Percentiles rank a stretch among this genome's conserved stretches.
Conservation (phyloP, 2,888 invertebrate species). For the Zygogramma bicolorata region DNA sequence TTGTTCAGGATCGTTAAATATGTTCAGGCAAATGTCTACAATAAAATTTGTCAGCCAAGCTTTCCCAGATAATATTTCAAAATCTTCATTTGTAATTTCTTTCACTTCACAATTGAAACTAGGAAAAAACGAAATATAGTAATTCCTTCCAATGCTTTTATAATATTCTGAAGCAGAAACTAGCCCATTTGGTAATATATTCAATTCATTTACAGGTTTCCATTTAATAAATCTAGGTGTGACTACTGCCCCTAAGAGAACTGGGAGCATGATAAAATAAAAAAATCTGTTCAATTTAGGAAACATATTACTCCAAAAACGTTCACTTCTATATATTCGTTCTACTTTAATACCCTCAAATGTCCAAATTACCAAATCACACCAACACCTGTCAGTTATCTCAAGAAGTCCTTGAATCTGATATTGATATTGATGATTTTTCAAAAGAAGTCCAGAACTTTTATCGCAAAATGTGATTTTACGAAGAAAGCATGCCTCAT, state of each 20-base stretch:
- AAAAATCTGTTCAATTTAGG: not conserved
- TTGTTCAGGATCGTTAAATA: no score
- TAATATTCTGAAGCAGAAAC: conserved; percentile 2
- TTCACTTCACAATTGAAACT: no score
- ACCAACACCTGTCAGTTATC: no score
- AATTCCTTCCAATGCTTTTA: conserved; percentile 7
- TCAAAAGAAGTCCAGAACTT: not conserved
- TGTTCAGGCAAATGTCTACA: no score
- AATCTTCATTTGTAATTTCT: no score
- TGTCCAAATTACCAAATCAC: conserved; percentile 20
- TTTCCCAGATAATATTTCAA: conserved; percentile 1
- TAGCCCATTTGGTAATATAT: conserved; percentile 15
- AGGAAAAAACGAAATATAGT: conserved; percentile 6
- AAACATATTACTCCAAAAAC: not conserved
- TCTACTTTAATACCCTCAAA: conserved; percentile 21
- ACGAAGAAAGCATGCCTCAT: not conserved
- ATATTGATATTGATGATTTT: conserved; percentile 18
- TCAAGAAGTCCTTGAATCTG: conserved; percentile 27
- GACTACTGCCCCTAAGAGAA: not conserved
- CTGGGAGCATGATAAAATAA: not conserved
- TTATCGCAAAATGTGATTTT: conserved; percentile 4
- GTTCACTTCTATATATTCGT: not conserved
- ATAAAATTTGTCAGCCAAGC: conserved; percentile 11
- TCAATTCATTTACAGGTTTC: not conserved
- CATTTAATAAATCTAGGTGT: not conserved